phyloP scores from a whole-genome alignment of 2,113 vertebrate species.

The Daubentonia madagascariensis region DNA sequence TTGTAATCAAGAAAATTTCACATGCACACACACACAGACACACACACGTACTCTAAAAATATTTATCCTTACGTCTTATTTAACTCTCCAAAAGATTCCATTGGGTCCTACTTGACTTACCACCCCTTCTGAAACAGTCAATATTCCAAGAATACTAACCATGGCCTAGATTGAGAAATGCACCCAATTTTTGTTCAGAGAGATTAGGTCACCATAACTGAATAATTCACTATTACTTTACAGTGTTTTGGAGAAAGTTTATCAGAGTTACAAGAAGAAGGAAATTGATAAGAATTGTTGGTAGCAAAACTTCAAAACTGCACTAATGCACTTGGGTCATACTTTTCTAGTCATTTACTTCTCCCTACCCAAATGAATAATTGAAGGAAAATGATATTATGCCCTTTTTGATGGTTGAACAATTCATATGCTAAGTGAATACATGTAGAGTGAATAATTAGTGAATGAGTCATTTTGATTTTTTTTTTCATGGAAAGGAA shows the following conservation, averaged over 20 bases:
- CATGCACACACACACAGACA: not conserved
- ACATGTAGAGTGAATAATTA: not conserved
- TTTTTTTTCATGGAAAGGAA: not conserved
- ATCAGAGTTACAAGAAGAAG: not conserved
- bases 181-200: not conserved
- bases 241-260: not conserved
- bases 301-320: not conserved
- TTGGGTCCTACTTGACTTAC: not conserved
- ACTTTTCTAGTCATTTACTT: not conserved
- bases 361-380: not conserved
- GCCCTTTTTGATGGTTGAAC: not conserved
- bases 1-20: not conserved
- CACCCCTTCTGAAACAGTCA: not conserved
- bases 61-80: not conserved
- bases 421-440: not conserved
- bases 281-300: not conserved
- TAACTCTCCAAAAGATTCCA: not conserved
- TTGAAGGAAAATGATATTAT: not conserved
- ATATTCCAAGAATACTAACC: not conserved
- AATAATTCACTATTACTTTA: not conserved
- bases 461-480: not conserved
- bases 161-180: not conserved
- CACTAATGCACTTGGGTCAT: not conserved
- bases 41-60: not conserved
- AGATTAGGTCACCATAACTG: not conserved